A percentile compares a stretch with the other conserved stretches of the same genome.
Conservation (phyloP, 2,888 invertebrate species). For the Allacma fusca region DNA sequence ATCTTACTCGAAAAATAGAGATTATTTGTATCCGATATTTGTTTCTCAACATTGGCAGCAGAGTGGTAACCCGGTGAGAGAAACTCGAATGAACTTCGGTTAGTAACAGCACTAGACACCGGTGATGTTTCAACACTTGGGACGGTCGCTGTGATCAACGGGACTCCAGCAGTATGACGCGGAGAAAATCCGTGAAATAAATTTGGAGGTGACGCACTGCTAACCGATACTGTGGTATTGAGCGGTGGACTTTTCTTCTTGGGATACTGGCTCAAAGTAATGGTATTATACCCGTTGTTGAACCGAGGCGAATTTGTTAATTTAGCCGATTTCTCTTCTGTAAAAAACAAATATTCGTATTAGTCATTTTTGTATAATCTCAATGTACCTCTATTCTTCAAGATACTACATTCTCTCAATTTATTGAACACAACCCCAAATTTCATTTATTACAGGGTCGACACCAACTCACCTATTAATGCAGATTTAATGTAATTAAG, state of each 20-base stretch:
- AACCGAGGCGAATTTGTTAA: conserved; percentile 24
- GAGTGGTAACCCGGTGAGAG: conserved; percentile 32
- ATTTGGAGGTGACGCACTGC: conserved; percentile 2
- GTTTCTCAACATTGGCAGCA: neutral
- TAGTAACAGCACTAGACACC: neutral
- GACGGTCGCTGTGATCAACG: neutral
- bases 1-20: conserved; percentile 39
- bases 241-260: conserved; percentile 13
- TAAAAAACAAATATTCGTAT: neutral
- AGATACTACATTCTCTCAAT: too few relatives aligned
- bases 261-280: neutral
- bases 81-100: conserved; percentile 29
- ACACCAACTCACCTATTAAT: conserved; percentile 39
- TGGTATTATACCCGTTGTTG: conserved; percentile 6
- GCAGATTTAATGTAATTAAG: conserved; percentile 42
- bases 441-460: too few relatives aligned
- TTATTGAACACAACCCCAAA: too few relatives aligned
- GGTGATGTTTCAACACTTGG: conserved; percentile 25
- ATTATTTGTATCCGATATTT: conserved; percentile 26
- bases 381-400: too few relatives aligned
- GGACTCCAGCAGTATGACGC: neutral
- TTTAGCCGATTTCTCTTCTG: conserved; percentile 37
- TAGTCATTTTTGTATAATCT: too few relatives aligned
- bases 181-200: conserved; percentile 13
- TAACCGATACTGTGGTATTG: neutral